These are phyloP conservation scores for Pyrrhopygopsis socrates DNA, from an alignment of 2,888 invertebrate species.

Conservation along the genomic window DNA sequence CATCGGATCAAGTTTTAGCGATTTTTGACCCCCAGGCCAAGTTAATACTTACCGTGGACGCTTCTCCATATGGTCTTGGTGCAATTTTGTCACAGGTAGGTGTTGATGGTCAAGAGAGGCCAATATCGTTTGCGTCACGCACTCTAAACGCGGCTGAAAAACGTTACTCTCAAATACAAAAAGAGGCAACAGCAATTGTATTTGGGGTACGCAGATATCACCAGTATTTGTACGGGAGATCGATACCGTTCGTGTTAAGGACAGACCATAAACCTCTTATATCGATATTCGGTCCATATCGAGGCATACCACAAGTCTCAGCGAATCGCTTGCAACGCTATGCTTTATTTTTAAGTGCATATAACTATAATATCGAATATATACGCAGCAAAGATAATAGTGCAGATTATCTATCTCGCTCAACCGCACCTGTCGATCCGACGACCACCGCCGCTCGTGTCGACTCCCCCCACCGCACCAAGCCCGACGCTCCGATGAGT, in stretches of 20 bases:
- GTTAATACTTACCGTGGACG: conserved; percentile 23
- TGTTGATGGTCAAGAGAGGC: conserved; percentile 41
- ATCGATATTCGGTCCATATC: conserved; percentile 74
- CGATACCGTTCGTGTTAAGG: conserved; percentile 55
- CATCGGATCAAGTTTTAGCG: conserved; percentile 14
- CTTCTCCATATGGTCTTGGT: conserved; percentile 1
- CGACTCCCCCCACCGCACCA: no score
- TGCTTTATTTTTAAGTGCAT: conserved; percentile 81
- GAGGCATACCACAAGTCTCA: conserved; percentile 46
- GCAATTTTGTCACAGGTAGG: conserved; percentile 18
- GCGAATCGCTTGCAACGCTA: conserved; percentile 84
- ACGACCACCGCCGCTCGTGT: no score
- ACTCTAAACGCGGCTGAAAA: conserved; percentile 61
- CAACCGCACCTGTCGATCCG: no score
- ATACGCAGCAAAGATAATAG: conserved; percentile 1
- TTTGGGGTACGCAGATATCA: conserved; percentile 66
- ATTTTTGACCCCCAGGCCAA: not conserved
- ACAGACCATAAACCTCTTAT: conserved; percentile 83
- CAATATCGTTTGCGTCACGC: conserved; percentile 75
- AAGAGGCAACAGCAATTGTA: conserved; percentile 71
- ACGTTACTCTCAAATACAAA: conserved; percentile 50
- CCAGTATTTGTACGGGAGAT: conserved; percentile 65
- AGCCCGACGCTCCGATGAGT: no score
- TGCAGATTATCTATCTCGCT: not conserved
- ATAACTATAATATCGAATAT: conserved; percentile 74